Evolutionary conservation across 2,888 invertebrate genomes (phyloP), one percentile per base, ranked within the genome.

Genomic region (Acanthosoma haemorrhoidale): DNA sequence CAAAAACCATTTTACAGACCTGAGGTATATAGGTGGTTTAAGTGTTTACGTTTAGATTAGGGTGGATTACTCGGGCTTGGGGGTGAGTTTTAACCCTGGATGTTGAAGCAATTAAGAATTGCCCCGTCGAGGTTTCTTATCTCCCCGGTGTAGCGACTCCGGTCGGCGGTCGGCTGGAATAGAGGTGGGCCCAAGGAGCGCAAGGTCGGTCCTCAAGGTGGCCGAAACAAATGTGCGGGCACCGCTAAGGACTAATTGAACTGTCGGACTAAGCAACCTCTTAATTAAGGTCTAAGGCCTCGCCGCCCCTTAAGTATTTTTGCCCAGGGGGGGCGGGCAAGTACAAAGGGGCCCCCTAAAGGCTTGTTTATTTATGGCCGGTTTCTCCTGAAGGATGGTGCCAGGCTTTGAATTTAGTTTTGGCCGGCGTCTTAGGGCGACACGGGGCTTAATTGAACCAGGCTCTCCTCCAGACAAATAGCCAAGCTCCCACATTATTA

Each of bases 341-440:
- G 70, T 71, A 71, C 69, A 71, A 70, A 71, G 70, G 73, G 68
- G 31, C 60, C 69, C 69, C 70, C 71, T 66, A 73, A 73, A 73
- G 73, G 71, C 73, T 71, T 73, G 74, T 75, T 75, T 75, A 75
- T 74, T 75, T 75, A 75, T 74, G 66, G 75, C 72, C 74, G 74
- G 74, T 74, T 74, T 71, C 71, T 69, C 70, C 75, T 75, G 74
- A 75, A 71, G 75, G 75, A 75, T 75, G 75, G 72, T 73, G 69
- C 70, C 69, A 69, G 68, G 72, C 73, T 75, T 73, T 75, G 74
- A 72, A 75, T 75, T 74, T 75, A 75, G 74, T 73, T 73, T 75
- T 73, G 74, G 75, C 71, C 72, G 43, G 68, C 73, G 71, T 71
- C 70, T 70, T 72, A 69, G 66, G 73, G 71, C 69, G 70, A 69